Evolutionary conservation across 2,888 invertebrate species (phyloP), one percentile per base, ranked within the genome.

Genomic region (Atherix ibis): DNA sequence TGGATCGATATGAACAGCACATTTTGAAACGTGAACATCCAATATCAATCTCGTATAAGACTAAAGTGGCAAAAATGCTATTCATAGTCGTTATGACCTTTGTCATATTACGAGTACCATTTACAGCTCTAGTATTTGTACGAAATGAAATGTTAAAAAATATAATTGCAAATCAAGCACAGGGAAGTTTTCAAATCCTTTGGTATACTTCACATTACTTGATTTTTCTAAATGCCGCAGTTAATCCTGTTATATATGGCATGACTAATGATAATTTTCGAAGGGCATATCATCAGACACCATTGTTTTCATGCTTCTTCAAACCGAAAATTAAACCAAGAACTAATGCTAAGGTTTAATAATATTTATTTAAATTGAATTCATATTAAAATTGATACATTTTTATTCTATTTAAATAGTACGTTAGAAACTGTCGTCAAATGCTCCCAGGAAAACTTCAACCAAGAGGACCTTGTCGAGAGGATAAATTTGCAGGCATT

Each of bases 171-270:
- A 66, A 70, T 52, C 54, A 64, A 43, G 66, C 68, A 0, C 60
- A 69, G 4, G 68, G 70, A 6, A 57, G 60, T 10, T 76, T 69
- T 47, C 63, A 65, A 32, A 56, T 63, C 3, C 54, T 78, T 44
- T 78, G 77, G 75, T 80, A 76, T 43, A 56, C 64, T 2, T 72
- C 80, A 0, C 76, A 76, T 46, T 77, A 68, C 46, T 58, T 81
- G 2, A 74, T 81, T 54, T 75, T 76, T 44, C 47, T 73, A 3
- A 81, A 79, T 53, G 73, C 77, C 4, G 78, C 80, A 3, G 55
- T 82, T 32, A 83, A 83, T 51, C 83, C 84, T 0, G 54, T 83
- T 1, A 75, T 84, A 38, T 83, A 82, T 44, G 82, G 80, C 3
- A 71, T 76, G 36, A 78, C 73, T 8, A 82, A 80, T 48, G 68